Conservation (phyloP, 37 sponge, comb jelly and placozoan species). For the Amphimedon queenslandica region DNA sequence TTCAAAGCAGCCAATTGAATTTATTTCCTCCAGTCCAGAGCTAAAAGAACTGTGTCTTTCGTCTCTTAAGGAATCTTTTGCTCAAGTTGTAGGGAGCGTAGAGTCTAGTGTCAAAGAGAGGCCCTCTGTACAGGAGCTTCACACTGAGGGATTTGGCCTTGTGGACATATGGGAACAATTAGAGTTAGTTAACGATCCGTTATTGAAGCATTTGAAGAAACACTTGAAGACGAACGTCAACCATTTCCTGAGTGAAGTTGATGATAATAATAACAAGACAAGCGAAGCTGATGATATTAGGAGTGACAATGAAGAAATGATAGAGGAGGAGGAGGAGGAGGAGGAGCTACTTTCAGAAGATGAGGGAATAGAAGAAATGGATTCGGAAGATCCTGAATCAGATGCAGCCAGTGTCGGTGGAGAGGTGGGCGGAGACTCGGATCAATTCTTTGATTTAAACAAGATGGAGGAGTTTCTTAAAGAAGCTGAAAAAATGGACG, state of each 20-base stretch:
- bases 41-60: background rate
- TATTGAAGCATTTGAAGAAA: constrained; percentile 25
- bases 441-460: constrained; percentile 55
- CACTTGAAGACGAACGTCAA: background rate
- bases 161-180: constrained; percentile 93
- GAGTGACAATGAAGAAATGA: constrained; percentile 1
- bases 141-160: constrained; percentile 55
- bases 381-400: too few relatives aligned
- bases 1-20: background rate
- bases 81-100: too few relatives aligned
- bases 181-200: constrained; percentile 71
- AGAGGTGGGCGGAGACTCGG: too few relatives aligned
- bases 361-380: constrained; percentile 18
- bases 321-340: constrained; percentile 2
- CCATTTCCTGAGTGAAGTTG: background rate
- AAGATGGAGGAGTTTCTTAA: constrained; percentile 58
- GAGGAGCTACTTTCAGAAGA: background rate
- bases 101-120: too few relatives aligned
- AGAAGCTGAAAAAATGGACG: constrained; percentile 5
- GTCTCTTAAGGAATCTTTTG: too few relatives aligned
- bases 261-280: constrained; percentile 2
- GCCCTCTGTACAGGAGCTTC: background rate
- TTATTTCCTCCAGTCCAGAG: background rate
- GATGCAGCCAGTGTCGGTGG: too few relatives aligned
- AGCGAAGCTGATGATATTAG: background rate